These are phyloP conservation scores for Coturnix japonica DNA, from an alignment of 2,113 vertebrate genomes.

Conservation along the genomic window DNA sequence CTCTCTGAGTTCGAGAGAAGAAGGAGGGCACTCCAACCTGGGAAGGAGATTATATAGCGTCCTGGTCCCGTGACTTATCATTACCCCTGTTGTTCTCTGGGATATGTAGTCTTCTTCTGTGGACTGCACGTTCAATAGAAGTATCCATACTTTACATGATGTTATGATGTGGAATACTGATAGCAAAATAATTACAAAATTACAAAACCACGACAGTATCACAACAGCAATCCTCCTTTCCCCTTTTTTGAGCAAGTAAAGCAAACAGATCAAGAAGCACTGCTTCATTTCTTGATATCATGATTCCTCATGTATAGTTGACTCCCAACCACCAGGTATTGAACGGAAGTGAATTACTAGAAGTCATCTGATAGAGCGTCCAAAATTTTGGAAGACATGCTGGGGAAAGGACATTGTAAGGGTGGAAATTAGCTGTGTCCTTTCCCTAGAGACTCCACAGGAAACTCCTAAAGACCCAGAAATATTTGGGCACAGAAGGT, in stretches of 20 bases:
- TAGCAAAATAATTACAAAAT: too few species aligned
- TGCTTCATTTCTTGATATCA: not conserved
- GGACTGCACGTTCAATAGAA: too few species aligned
- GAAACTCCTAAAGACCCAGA: not conserved
- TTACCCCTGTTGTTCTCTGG: too few species aligned
- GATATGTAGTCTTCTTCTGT: too few species aligned
- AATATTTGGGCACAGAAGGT: not conserved
- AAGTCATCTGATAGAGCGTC: not conserved
- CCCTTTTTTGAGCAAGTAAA: not conserved
- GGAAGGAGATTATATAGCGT: too few species aligned
- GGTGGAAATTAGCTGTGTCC: not conserved
- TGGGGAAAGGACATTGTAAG: not conserved
- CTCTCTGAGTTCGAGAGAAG: too few species aligned
- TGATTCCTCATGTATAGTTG: not conserved
- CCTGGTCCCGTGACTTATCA: too few species aligned
- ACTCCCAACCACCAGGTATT: not conserved
- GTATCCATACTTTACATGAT: too few species aligned
- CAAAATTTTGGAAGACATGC: not conserved
- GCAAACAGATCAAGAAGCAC: not conserved
- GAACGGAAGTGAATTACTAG: not conserved
- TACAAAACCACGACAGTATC: too few species aligned
- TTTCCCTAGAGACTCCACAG: not conserved
- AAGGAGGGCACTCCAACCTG: too few species aligned
- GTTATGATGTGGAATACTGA: too few species aligned
- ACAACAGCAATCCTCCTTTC: not conserved